Conservation (phyloP, 2,113 vertebrate genomes). For the Chlorodrepanis virens region DNA sequence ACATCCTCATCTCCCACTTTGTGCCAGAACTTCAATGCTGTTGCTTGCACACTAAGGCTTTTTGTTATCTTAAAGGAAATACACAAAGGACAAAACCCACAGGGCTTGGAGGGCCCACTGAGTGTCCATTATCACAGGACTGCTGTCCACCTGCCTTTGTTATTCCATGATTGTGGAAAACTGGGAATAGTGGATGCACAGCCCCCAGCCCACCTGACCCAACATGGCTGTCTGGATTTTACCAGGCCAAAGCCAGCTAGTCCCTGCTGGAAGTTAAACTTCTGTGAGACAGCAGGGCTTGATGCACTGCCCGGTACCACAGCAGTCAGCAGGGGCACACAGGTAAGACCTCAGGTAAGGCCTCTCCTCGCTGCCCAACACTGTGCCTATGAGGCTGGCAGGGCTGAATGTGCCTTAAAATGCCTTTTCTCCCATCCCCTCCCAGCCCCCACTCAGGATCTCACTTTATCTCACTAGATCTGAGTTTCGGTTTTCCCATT, state of each 20-base stretch:
- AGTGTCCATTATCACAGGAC: neutral
- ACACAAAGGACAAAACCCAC: neutral
- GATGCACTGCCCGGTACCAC: neutral
- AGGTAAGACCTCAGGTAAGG: neutral
- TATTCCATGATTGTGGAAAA: neutral
- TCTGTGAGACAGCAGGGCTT: neutral
- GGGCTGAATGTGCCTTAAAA: neutral
- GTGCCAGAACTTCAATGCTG: neutral
- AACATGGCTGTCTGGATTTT: neutral
- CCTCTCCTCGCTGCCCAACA: accelerated
- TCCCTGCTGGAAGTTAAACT: neutral
- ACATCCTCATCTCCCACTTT: neutral
- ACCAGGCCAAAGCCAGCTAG: neutral
- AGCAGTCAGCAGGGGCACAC: neutral
- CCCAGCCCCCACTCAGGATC: neutral
- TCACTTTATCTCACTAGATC: neutral
- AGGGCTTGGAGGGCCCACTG: accelerated
- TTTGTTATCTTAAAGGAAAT: neutral
- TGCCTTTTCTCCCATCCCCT: accelerated
- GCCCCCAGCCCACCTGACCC: neutral
- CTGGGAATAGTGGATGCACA: accelerated
- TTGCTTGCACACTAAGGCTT: neutral
- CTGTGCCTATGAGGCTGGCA: neutral
- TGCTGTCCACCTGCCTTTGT: neutral
- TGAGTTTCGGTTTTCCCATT: neutral